Conservation (phyloP, 2,113 vertebrate species). For the Hemicordylus capensis region DNA sequence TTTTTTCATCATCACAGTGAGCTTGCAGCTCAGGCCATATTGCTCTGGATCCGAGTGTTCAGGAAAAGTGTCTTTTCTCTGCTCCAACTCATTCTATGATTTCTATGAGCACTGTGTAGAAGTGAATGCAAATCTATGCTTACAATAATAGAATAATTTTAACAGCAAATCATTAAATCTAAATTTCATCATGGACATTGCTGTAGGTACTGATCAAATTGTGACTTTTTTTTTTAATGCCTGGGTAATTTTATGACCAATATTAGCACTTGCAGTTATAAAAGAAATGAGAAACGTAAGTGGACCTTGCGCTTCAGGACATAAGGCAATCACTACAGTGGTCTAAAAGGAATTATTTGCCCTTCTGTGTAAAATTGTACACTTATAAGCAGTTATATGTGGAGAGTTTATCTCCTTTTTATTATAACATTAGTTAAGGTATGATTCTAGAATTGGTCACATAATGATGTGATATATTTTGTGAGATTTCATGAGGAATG, state of each 20-base stretch:
- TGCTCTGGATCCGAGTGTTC: too few relatives aligned
- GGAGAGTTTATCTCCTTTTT: constrained; percentile 41
- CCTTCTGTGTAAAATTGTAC: constrained; percentile 43
- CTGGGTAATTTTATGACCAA: constrained; percentile 58
- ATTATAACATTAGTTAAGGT: constrained; percentile 53
- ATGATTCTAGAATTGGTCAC: constrained; percentile 35
- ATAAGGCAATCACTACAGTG: constrained; percentile 52
- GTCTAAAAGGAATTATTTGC: constrained; percentile 37
- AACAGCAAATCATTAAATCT: too few relatives aligned
- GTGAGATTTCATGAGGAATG: background rate
- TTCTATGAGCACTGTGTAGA: too few relatives aligned
- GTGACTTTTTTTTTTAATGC: constrained; percentile 58
- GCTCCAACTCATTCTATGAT: too few relatives aligned
- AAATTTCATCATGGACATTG: too few relatives aligned
- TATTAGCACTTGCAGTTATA: constrained; percentile 55
- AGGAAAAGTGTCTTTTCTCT: too few relatives aligned
- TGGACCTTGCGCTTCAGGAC: constrained; percentile 51
- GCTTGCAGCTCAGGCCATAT: too few relatives aligned
- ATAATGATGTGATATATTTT: constrained; percentile 24
- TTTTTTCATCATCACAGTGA: too few relatives aligned
- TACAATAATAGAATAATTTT: too few relatives aligned
- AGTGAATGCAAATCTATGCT: too few relatives aligned
- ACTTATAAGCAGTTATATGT: constrained; percentile 56
- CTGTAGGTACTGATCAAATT: constrained; percentile 49
- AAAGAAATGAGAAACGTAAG: constrained; percentile 62